Evolutionary conservation across 1,140 invertebrate species (phyloP).

Genomic region (Temnothorax curvispinosus): DNA sequence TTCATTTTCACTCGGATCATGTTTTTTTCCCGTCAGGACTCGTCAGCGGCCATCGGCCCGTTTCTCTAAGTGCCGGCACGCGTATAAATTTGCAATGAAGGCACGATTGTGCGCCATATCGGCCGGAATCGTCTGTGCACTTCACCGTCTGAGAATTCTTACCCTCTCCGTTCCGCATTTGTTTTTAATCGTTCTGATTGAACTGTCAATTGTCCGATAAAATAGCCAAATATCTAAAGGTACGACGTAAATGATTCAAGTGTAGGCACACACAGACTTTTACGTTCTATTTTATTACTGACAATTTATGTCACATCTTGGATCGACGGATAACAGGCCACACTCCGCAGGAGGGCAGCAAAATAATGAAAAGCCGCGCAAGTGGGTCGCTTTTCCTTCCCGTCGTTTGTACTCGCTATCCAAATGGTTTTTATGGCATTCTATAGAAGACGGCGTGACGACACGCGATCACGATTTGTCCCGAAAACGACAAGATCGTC

Average conservation of each 20-base stretch:
- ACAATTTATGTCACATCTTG: conserved; percentile 9
- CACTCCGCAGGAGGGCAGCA: neutral
- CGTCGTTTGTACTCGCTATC: neutral
- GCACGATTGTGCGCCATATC: conserved; percentile 41
- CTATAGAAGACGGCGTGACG: too few relatives aligned
- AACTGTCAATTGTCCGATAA: neutral
- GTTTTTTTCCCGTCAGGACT: neutral
- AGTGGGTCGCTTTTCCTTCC: conserved; percentile 49
- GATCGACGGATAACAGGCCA: neutral
- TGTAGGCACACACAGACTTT: neutral
- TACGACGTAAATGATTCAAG: neutral
- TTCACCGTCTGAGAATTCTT: conserved; percentile 29
- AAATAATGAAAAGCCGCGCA: neutral
- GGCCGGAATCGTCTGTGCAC: neutral
- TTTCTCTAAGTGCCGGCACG: conserved; percentile 17
- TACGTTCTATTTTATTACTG: neutral
- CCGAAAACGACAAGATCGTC: neutral
- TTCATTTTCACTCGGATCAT: neutral
- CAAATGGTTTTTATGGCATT: neutral
- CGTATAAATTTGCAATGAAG: conserved; percentile 49
- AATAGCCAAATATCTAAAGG: neutral
- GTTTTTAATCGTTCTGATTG: neutral
- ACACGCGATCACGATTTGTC: neutral
- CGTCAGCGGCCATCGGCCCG: conserved; percentile 18
- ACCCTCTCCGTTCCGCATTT: conserved; percentile 13